Conservation (phyloP, 2,113 vertebrate species). For the Daubentonia madagascariensis region DNA sequence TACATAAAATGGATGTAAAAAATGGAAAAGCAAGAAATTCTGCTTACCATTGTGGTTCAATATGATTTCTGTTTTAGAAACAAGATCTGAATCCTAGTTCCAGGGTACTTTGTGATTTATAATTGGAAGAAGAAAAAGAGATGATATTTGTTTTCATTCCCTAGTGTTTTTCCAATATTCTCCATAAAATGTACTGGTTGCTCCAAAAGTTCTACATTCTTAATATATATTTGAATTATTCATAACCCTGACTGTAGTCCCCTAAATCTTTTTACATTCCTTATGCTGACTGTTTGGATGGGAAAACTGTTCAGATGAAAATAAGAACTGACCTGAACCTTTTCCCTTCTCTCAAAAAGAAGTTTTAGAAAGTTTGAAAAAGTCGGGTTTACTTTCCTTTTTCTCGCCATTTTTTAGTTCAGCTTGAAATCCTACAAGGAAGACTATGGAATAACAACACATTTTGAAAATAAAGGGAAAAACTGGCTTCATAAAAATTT, state of each 20-base stretch:
- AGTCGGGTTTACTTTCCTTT: conserved; percentile 50
- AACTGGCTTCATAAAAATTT: conserved; percentile 62
- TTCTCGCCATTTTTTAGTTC: not conserved
- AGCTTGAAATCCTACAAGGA: conserved; percentile 4
- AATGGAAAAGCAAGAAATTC: conserved; percentile 14
- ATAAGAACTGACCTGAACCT: conserved; percentile 72
- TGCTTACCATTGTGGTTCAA: not conserved
- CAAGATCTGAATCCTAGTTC: not conserved
- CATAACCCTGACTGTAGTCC: conserved; percentile 64
- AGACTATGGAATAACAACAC: conserved; percentile 30
- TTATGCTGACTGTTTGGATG: conserved; percentile 62
- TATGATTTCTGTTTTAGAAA: conserved; percentile 37
- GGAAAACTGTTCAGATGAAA: conserved; percentile 66
- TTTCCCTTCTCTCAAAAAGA: conserved; percentile 41
- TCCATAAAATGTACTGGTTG: conserved; percentile 55
- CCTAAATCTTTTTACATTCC: conserved; percentile 68
- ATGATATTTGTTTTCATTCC: conserved; percentile 62
- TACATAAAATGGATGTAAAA: not conserved
- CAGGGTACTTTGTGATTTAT: conserved; percentile 19
- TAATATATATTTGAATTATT: conserved; percentile 74
- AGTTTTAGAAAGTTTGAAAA: conserved; percentile 56
- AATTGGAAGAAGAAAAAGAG: conserved; percentile 21
- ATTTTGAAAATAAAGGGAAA: conserved; percentile 33
- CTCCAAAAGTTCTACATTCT: conserved; percentile 63
- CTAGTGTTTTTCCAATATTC: conserved; percentile 60